Base-by-base conservation (phyloP, 2,113 vertebrate genomes). In the Urocynchramus pylzowi region DNA sequence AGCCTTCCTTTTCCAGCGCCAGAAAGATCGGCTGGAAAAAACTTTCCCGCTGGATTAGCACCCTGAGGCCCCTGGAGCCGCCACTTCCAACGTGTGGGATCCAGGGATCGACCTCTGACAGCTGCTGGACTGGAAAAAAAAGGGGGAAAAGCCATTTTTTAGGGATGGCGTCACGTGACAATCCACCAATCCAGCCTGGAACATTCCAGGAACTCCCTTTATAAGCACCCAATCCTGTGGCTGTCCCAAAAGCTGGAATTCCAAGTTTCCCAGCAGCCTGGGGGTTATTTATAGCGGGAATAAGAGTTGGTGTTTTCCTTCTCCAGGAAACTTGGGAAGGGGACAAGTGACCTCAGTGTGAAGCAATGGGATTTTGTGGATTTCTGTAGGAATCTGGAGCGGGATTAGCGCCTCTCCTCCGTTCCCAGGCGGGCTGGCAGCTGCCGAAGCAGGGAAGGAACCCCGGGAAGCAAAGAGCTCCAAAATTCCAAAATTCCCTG, bases 101-200 rank as follows among this genome's bases (percentile, higher is more conserved):
- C 70, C 16, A 20, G 2, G 70, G 60, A 30, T n/a, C 6, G 1
- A 4, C 81, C 49, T 45, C 82, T 74, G 41, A 33, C 1, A 0
- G 23, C 23, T 12, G 44, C 35, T 23, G 33, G 68, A 5, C 11
- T 56, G 49, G 8, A 4, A 5, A 11, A 11, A 57, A n/a, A 6
- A 1, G 7, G 6, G 1, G 1, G 3, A 57, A 31, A 65, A 7
- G 1, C 4, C 5, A 12, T 4, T 41, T 85, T 84, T n/a, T 41
- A 49, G 13, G 69, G 30, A 30, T 56, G 30, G 41, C n/a, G 47
- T 3, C 41, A 21, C 0, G 6, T 19, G 82, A 4, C 14, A 19
- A 54, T 37, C 47, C 39, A 7, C 21, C 18, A 16, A 53, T n/a
- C 49, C 82, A 28, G 23, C 59, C 82, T 19, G 59, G 59, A 11